These are phyloP conservation scores for Magallana gigas DNA, from an alignment of 1,140 invertebrate genomes.

Conservation along the genomic window DNA sequence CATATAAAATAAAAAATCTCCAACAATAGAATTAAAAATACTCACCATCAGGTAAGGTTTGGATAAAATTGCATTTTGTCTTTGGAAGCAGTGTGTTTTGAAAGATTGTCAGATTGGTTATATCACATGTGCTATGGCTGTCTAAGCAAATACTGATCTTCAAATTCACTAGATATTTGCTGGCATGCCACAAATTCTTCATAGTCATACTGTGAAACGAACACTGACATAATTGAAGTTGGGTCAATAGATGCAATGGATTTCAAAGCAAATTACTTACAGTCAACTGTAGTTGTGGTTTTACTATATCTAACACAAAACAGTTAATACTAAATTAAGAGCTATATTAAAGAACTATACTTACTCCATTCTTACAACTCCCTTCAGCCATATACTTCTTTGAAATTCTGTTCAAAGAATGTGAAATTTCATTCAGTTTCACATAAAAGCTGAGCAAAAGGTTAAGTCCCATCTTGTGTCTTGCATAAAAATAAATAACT, in stretches of 20 bases:
- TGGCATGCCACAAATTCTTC: conserved; percentile 25
- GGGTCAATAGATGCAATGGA: too few relatives aligned
- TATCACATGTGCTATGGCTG: conserved; percentile 36
- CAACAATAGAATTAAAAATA: not conserved
- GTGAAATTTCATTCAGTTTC: too few relatives aligned
- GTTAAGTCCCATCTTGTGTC: not conserved
- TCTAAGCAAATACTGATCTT: conserved; percentile 50
- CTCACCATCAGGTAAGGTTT: conserved; percentile 11
- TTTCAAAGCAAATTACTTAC: too few relatives aligned
- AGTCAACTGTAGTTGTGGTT: too few relatives aligned
- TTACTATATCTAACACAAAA: too few relatives aligned
- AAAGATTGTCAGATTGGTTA: conserved; percentile 35
- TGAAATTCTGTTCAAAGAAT: not conserved
- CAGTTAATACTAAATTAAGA: too few relatives aligned
- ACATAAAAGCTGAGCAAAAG: not conserved
- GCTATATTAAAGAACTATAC: not conserved
- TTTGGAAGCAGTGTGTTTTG: conserved; percentile 47
- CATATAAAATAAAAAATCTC: too few relatives aligned
- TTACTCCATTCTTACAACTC: conserved; percentile 36
- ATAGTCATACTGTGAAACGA: conserved; percentile 29
- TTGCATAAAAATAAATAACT: not conserved
- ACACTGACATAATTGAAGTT: too few relatives aligned
- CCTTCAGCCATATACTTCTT: conserved; percentile 21
- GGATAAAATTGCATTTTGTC: conserved; percentile 11
- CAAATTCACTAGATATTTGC: conserved; percentile 44